These are phyloP conservation scores for Turdus rufiventris DNA, from an alignment of 2,113 vertebrate genomes.

Conservation along the genomic window DNA sequence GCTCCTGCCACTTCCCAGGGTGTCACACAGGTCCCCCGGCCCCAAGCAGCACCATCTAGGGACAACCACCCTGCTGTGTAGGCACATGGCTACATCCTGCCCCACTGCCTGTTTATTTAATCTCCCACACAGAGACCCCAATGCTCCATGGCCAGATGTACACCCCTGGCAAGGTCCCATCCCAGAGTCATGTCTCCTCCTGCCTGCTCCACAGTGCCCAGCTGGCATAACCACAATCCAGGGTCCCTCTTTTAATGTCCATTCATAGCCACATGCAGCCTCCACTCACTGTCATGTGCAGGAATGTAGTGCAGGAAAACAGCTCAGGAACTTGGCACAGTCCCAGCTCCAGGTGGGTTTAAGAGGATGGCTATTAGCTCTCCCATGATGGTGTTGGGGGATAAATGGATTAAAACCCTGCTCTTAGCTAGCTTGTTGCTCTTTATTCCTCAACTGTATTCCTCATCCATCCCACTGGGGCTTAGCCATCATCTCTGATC, in stretches of 20 bases:
- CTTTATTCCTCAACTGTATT: neutral
- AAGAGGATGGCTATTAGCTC: neutral
- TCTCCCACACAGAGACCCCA: too few relatives aligned
- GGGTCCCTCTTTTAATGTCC: fast-evolving
- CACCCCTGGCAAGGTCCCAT: neutral
- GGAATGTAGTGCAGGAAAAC: neutral
- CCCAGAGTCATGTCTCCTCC: neutral
- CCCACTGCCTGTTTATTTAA: neutral
- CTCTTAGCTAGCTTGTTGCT: neutral
- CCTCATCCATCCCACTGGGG: neutral
- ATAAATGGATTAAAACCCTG: neutral
- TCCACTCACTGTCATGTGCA: fast-evolving
- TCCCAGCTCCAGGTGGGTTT: neutral
- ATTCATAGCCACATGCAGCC: fast-evolving
- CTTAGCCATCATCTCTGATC: fast-evolving
- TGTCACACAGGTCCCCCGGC: neutral
- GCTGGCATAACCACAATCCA: neutral
- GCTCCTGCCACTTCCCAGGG: neutral
- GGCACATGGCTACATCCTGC: neutral
- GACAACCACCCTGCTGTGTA: neutral
- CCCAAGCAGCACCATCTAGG: neutral
- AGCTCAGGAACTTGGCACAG: fast-evolving
- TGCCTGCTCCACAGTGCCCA: too few relatives aligned
- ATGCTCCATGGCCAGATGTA: fast-evolving
- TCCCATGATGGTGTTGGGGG: neutral